phyloP scores from a whole-genome alignment of 2,888 invertebrate genomes.

The Hydrotaea cyrtoneurina region DNA sequence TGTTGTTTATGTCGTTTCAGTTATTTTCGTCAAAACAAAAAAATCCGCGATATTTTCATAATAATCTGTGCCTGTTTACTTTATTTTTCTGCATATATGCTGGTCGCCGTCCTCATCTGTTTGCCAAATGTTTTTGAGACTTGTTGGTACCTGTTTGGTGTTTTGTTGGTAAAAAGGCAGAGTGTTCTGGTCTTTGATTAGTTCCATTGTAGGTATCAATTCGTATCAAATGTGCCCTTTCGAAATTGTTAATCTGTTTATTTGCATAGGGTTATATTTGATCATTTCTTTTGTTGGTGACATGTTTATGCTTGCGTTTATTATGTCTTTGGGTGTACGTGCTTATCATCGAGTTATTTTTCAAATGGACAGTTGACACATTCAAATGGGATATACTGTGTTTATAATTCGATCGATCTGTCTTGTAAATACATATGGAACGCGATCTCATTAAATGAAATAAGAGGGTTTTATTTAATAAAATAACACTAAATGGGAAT shows the following conservation, averaged over 20 bases:
- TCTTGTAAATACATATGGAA: too few species aligned
- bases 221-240: background rate
- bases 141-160: conserved; percentile 34
- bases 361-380: background rate
- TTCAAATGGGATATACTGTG: background rate
- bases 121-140: conserved; percentile 33
- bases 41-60: conserved; percentile 25
- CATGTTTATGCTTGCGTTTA: conserved; percentile 37
- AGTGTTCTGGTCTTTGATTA: background rate
- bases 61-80: background rate
- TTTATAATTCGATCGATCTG: background rate
- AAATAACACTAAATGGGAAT: too few species aligned
- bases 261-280: conserved; percentile 25
- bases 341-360: background rate
- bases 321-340: background rate
- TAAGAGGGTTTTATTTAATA: too few species aligned
- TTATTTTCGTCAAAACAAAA: background rate
- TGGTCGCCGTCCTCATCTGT: background rate
- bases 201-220: background rate
- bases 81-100: background rate
- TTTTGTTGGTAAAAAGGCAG: background rate
- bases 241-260: conserved; percentile 24
- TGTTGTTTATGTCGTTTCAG: conserved; percentile 34
- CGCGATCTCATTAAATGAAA: too few species aligned
- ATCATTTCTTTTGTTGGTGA: conserved; percentile 22